Evolutionary conservation across 2,797 vertebrate genomes (phyloP).

Genomic region (Phalloptychus januarius): DNA sequence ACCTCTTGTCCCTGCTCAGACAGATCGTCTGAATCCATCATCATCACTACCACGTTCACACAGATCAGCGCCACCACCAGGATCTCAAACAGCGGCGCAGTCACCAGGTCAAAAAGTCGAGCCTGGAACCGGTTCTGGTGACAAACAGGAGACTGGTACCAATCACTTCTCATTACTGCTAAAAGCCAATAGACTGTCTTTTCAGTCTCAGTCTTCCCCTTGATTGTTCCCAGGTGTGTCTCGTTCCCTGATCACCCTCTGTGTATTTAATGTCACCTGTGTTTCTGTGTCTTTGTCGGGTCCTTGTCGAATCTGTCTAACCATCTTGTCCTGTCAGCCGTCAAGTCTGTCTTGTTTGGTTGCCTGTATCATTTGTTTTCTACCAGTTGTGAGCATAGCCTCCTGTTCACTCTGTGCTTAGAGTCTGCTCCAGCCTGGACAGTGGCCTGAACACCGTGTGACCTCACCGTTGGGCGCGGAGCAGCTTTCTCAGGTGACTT

Average conservation of each 20-base stretch:
- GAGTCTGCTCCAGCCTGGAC: not conserved
- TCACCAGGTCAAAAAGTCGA: slow-evolving; percentile 90
- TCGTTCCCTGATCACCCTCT: too few relatives aligned
- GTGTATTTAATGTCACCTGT: too few relatives aligned
- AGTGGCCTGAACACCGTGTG: not conserved
- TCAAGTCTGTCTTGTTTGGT: too few relatives aligned
- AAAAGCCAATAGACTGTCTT: not conserved
- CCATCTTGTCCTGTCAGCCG: too few relatives aligned
- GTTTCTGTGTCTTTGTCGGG: too few relatives aligned
- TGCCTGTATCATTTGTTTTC: too few relatives aligned
- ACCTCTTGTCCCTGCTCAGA: slow-evolving; percentile 81
- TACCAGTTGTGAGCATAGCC: too few relatives aligned
- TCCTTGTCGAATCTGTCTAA: too few relatives aligned
- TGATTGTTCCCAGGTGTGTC: too few relatives aligned
- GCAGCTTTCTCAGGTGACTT: slow-evolving; percentile 96
- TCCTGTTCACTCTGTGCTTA: too few relatives aligned
- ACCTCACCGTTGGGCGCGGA: slow-evolving; percentile 86
- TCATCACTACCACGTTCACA: slow-evolving; percentile 97
- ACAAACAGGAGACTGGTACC: not conserved
- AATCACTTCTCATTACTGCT: not conserved
- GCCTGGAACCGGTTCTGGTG: slow-evolving; percentile 88
- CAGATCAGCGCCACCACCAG: slow-evolving; percentile 94
- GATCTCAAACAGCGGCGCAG: slow-evolving; percentile 90
- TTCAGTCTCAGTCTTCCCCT: too few relatives aligned
- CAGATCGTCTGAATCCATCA: slow-evolving; percentile 95